phyloP scores from a whole-genome alignment of 2,888 invertebrate species.

The Ectemnius cavifrons region DNA sequence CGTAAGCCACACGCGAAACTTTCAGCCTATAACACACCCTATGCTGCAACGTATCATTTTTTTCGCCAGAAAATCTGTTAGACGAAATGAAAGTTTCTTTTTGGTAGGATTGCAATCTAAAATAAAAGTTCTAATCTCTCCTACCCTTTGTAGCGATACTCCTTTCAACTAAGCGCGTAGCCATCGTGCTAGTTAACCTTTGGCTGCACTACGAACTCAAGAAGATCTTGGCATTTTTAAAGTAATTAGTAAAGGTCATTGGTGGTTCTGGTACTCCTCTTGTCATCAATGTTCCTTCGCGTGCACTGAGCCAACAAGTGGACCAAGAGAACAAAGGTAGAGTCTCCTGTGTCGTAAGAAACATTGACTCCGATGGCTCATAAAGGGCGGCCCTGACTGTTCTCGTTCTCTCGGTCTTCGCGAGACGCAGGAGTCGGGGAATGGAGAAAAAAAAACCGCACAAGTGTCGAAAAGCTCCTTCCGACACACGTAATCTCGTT shows the following conservation, averaged over 20 bases:
- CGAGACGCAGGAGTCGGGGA: slow-evolving; percentile 9
- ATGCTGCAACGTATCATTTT: background rate
- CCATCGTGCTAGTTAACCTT: slow-evolving; percentile 17
- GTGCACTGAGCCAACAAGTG: background rate
- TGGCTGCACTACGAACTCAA: background rate
- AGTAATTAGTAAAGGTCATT: slow-evolving; percentile 58
- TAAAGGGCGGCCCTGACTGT: slow-evolving; percentile 10
- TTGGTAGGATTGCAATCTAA: background rate
- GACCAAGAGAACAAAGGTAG: background rate
- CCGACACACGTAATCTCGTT: slow-evolving; percentile 65
- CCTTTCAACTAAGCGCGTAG: background rate
- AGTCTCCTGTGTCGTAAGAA: slow-evolving; percentile 23
- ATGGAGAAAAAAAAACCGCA: slow-evolving; percentile 60
- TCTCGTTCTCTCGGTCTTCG: too few relatives aligned
- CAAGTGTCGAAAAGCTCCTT: slow-evolving; percentile 64
- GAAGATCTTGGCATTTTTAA: slow-evolving; percentile 13
- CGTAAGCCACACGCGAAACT: background rate
- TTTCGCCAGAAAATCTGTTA: background rate
- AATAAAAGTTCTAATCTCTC: background rate
- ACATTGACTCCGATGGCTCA: slow-evolving; percentile 23
- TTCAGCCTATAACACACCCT: background rate
- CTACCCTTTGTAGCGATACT: background rate
- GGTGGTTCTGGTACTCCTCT: slow-evolving; percentile 9
- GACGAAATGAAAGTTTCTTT: too few relatives aligned
- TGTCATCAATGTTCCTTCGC: background rate